A percentile compares a stretch with the other conserved stretches of the same genome.
Evolutionary conservation across 92 coral and sea anemone genomes (phyloP).

Genomic region (Porites cylindrica): DNA sequence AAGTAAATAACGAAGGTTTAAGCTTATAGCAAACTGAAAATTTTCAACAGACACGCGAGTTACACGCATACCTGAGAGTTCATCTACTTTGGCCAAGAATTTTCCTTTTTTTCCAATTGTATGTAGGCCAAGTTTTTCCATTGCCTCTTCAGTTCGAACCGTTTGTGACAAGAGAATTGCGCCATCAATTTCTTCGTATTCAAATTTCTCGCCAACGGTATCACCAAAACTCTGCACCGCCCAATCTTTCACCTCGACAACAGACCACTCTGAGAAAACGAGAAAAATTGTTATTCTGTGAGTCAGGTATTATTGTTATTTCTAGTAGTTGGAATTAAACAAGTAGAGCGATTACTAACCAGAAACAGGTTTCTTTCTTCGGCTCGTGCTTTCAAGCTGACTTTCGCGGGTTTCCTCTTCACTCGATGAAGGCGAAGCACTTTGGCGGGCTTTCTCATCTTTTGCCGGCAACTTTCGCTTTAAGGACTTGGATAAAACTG

Average conservation of each 20-base stretch:
- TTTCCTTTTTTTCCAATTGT: slow-evolving; percentile 38
- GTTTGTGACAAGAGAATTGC: slow-evolving; percentile 30
- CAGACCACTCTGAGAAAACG: slow-evolving; percentile 44
- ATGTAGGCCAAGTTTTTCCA: slow-evolving; percentile 30
- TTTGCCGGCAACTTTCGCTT: slow-evolving; percentile 24
- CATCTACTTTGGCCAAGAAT: slow-evolving; percentile 9
- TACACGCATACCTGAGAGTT: slow-evolving; percentile 37
- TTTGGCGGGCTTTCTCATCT: slow-evolving; percentile 30
- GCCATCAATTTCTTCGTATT: slow-evolving; percentile 49
- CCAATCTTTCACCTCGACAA: slow-evolving; percentile 41
- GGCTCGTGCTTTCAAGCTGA: slow-evolving; percentile 8
- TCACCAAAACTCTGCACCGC: slow-evolving; percentile 18
- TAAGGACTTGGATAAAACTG: neutral
- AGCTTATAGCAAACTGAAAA: neutral
- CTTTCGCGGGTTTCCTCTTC: neutral
- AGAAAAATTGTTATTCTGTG: neutral
- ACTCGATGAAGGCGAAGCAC: neutral
- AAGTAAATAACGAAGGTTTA: neutral
- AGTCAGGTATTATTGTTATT: neutral
- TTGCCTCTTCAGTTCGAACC: slow-evolving; percentile 25
- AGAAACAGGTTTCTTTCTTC: neutral
- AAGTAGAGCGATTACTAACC: slow-evolving; percentile 31
- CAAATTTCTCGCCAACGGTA: slow-evolving; percentile 37
- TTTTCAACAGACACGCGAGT: neutral
- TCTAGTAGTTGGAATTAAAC: slow-evolving; percentile 15